Base-by-base conservation (phyloP, 1,140 invertebrate genomes). In the Hycleus phaleratus region DNA sequence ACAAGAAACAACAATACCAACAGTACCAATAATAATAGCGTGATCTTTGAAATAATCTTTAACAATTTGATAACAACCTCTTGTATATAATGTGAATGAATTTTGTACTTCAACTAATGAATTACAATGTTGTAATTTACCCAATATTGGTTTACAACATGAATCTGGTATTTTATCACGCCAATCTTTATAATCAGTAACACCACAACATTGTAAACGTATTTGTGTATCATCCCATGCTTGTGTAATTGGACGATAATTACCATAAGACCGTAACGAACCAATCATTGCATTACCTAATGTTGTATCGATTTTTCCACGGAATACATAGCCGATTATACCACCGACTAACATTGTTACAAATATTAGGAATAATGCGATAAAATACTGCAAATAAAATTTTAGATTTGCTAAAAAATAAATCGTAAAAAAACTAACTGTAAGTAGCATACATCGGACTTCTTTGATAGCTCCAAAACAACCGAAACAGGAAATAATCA, bases 291-390 rank as follows among this genome's bases (percentile, higher is more conserved):
- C 85, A 54, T 84, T 81, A 63, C 88, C 82, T 71, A 90, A 78
- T 0, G 83, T 85, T 24, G 79, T 78, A 25, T 84, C 72, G 9
- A 91, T 83, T 71, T 91, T 86, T 60, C 85, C 85, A 46, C 88
- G 81, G 74, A 93, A 95, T 38, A 95, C 89, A 68, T 92, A 94
- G 25, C 88, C 89, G 39, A 95, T 77, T 50, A 94, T 88, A 11
- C 91, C 92, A 18, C 91, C 91, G 62, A 94, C 85, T 58, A 94
- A 74, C 82, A 94, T 87, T 49, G 86, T 87, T 51, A 94, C 86
- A 71, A 93, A 93, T 51, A 94, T 83, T 56, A 93, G 77, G 64
- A 93, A 85, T 25, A 94, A 79, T 11, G 91, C 78, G 64, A 93
- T 88, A 73, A 91, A 91, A 73, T 94, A 94, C 89, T 93, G 78